A percentile compares a stretch with the other conserved stretches of the same genome.
phyloP scores from a whole-genome alignment of 2,113 vertebrate species.

The Pelecanus crispus region DNA sequence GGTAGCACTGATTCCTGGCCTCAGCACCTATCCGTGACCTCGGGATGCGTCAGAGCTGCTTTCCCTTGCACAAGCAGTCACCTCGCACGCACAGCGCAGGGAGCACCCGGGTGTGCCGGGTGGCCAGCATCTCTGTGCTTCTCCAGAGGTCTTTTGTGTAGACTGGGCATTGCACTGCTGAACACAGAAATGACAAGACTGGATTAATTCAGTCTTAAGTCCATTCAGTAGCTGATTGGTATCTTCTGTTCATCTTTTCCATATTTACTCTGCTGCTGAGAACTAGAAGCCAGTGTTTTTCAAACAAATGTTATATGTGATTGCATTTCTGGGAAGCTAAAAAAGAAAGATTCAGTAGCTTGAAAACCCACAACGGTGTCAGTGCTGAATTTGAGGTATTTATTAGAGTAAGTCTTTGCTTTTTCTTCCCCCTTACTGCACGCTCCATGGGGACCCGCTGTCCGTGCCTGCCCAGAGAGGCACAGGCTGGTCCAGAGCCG shows the following conservation, averaged over 20 bases:
- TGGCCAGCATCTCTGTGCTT: background rate
- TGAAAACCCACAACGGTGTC: background rate
- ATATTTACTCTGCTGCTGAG: background rate
- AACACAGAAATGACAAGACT: background rate
- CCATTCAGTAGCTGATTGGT: background rate
- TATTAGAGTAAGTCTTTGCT: background rate
- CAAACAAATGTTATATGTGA: background rate
- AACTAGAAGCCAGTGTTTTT: background rate
- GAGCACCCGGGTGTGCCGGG: too few species aligned
- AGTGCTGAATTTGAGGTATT: background rate
- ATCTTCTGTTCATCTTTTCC: background rate
- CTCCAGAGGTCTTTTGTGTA: background rate
- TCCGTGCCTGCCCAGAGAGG: background rate
- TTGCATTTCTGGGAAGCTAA: background rate
- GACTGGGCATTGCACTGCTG: background rate
- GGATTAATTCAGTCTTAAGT: background rate
- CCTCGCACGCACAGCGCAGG: accelerated
- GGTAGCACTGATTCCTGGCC: background rate
- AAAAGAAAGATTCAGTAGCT: background rate
- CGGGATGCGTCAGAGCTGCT: background rate
- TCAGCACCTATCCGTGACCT: background rate
- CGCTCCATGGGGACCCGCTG: background rate
- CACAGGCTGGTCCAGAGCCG: background rate
- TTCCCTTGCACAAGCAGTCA: background rate
- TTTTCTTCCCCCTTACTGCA: background rate